Evolutionary conservation across 1,140 invertebrate species (phyloP), one percentile per base, ranked within the genome.

Genomic region (Bactericera cockerelli): DNA sequence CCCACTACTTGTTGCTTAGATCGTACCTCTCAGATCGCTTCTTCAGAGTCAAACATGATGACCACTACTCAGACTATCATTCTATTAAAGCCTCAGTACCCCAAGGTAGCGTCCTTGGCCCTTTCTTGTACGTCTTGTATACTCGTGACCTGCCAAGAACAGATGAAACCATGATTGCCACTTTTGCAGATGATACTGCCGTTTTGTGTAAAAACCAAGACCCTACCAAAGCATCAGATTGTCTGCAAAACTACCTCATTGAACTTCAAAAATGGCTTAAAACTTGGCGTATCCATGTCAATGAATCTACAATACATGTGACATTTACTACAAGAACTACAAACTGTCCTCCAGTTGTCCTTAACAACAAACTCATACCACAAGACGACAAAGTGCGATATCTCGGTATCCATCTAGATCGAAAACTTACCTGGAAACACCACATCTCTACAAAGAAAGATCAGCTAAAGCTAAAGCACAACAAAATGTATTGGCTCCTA

Each of bases 121-220:
- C 69, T 0, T 26, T 62, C 1, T 62, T 69, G 8, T 70, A 70
- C 59, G 57, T 63, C 2, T 2, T 66, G 0, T 71, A 63, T 61
- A 68, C 67, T 1, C 58, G 63, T 13, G 68, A 72, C 59, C 62
- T 71, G 28, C 69, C 68, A n/a, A 59, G 39, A n/a, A 24, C 58
- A 1, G 36, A 58, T 28, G 62, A 64, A 25, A 63, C 57, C 8
- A 62, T 59, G 25, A 64, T 61, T 16, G 65, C 64, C 16, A 67
- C 66, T 21, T 70, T 65, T 64, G 65, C 67, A n/a, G 66, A 70
- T 55, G 66, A 70, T 56, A 68, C 63, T 21, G 67, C 65, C 57
- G 60, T 67, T 36, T 25, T 68, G 8, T 28, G 57, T 13, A 36
- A 26, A 10, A 56, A 63, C 21, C 28, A 54, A n/a, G 57, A 65